These are phyloP conservation scores for Helicoverpa zea DNA, from an alignment of 1,140 invertebrate species.

Conservation along the genomic window DNA sequence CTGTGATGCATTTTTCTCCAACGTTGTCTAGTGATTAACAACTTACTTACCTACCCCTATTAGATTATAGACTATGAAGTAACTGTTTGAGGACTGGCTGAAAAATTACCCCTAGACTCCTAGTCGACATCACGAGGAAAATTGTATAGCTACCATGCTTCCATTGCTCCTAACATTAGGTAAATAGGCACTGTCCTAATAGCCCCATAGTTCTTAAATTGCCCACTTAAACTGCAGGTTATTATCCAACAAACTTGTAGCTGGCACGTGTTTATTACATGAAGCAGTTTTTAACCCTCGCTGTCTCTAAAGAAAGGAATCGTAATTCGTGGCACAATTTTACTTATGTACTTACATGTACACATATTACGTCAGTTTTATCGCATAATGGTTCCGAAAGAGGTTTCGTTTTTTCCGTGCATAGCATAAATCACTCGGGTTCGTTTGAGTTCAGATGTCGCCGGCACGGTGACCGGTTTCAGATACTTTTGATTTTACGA, in stretches of 20 bases:
- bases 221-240: not conserved
- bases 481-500: constrained; percentile 11
- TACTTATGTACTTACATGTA: not conserved
- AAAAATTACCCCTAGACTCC: too few species aligned
- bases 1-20: too few species aligned
- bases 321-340: constrained; percentile 34
- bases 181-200: not conserved
- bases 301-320: constrained; percentile 2
- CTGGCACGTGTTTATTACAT: not conserved
- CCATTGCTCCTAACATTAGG: too few species aligned
- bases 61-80: too few species aligned
- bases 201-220: not conserved
- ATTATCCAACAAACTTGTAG: constrained; percentile 9
- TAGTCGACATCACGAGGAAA: too few species aligned
- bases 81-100: too few species aligned
- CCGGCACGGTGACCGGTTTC: constrained; percentile 20
- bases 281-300: not conserved
- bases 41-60: too few species aligned
- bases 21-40: too few species aligned
- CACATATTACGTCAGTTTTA: constrained; percentile 24
- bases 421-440: constrained; percentile 8
- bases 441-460: constrained; percentile 32
- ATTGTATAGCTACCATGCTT: too few species aligned
- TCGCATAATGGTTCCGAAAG: constrained; percentile 29
- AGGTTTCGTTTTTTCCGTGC: not conserved